Evolutionary conservation across 2,113 vertebrate species (phyloP), one percentile per base, ranked within the genome.

Genomic region (Pionites leucogaster): DNA sequence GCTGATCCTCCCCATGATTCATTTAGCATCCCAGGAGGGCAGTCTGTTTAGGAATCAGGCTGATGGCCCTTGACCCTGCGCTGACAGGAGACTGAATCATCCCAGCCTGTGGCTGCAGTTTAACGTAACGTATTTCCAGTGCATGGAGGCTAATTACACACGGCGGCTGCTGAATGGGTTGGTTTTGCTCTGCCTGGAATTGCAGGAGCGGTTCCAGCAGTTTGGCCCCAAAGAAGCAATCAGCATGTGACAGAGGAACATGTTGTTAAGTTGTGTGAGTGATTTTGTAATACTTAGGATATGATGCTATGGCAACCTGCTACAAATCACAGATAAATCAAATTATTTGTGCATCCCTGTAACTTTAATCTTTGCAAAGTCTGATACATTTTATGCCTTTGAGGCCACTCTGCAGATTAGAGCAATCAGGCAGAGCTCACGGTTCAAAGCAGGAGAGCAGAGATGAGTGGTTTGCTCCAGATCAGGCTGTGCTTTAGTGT

Each of bases 301-400:
- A 84, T 9, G 96, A 91, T 97, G 93, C 96, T 96, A 97, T 96
- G 92, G 95, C 93, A 97, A 97, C 96, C 92, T 85, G 88, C 77
- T 96, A 93, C 93, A 96, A 97, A 94, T 86, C 93, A 86, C 93
- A 85, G 91, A 93, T 86, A 91, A 95, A 93, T 89, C 17, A n/a
- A 76, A 95, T 96, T 93, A 86, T 96, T 96, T 94, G 93, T 89
- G 78, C 74, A 79, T 97, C 93, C 65, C 62, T 44, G 41, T 81
- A 94, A 94, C 92, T 96, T 96, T 86, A 94, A 95, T 95, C 93
- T 90, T 82, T 76, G 79, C n/a, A 29, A 92, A 80, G 80, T 76
- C 62, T n/a, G 87, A 55, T 82, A 31, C 10, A 4, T 85, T 94
- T 86, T 88, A 27, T 94, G 90, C 95, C 93, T 93, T 86, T 69